These are phyloP conservation scores for Sphaerophoria rueppellii DNA, from an alignment of 2,888 invertebrate genomes.

Conservation along the genomic window DNA sequence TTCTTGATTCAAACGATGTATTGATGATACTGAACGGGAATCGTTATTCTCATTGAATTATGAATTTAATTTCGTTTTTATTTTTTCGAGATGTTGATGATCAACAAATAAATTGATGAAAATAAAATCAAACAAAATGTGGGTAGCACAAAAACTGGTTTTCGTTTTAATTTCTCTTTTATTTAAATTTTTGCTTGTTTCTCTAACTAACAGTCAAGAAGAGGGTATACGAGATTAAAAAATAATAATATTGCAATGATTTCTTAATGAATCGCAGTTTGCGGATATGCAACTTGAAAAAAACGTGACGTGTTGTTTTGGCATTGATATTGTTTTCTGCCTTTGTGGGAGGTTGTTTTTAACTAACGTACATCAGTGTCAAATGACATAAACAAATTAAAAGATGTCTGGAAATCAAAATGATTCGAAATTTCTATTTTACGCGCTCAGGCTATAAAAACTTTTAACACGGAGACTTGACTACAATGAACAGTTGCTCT, in stretches of 20 bases:
- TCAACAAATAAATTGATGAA: neutral
- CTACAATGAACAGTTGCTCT: no score
- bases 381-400: no score
- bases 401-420: no score
- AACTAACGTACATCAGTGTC: neutral
- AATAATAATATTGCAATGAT: neutral
- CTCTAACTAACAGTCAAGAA: neutral
- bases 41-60: neutral
- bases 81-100: neutral
- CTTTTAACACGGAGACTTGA: no score
- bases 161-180: neutral
- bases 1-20: constrained; percentile 23
- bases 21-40: constrained; percentile 15
- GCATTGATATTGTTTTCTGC: neutral
- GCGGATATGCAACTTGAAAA: neutral
- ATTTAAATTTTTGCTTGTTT: neutral
- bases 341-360: neutral
- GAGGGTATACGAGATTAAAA: no score
- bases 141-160: neutral
- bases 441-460: no score
- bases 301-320: neutral
- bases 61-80: neutral
- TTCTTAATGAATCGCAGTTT: neutral
- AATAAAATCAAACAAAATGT: neutral
- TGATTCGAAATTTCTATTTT: no score